Base-by-base conservation (phyloP, 2,797 vertebrate genomes). In the Sternotherus odoratus region DNA sequence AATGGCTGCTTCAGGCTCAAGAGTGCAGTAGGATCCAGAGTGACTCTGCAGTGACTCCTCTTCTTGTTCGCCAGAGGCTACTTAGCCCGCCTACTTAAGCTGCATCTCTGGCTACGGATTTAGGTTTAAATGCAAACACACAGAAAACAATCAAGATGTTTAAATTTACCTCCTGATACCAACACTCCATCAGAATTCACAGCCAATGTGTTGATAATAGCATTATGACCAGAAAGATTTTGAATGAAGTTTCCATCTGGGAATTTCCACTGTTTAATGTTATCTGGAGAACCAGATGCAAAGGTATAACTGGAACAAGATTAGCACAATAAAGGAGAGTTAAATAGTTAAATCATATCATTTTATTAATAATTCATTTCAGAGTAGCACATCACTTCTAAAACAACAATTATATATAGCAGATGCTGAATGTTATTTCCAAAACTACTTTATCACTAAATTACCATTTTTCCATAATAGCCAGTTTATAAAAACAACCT, bases 221-320 rank as follows among this genome's bases (percentile, higher is more conserved):
- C 99, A 94, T 99, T 99, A 97, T 99, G 99, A 86, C 99, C 99
- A 1, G 99, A 99, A 49, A 99, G 99, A 95, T 99, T 99, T 97
- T 99, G 99, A 98, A 99, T 99, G 95, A 99, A 99, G 96, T 98
- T 99, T 96, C 99, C 99, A 84, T 99, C 99, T 12, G 99, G 99
- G 97, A 99, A 99, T 98, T 98, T 99, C 99, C 99, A 99, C 97
- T 99, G 99, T 63, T 99, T 99, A 98, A 99, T 99, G 97, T 99
- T 99, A 98, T 99, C 99, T n/a, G 99, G 99, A 94, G 99, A 99
- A 87, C 99, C 99, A 82, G 99, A 99, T 7, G 99, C 99, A 97
- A 99, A 99, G 0, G 99, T 99, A 93, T 99, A 99, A 97, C 99
- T 99, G 97, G 91, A 98, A 98, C 39, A 97, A 97, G 83, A 96